Conservation (phyloP, 2,113 vertebrate genomes). For the Alces alces region DNA sequence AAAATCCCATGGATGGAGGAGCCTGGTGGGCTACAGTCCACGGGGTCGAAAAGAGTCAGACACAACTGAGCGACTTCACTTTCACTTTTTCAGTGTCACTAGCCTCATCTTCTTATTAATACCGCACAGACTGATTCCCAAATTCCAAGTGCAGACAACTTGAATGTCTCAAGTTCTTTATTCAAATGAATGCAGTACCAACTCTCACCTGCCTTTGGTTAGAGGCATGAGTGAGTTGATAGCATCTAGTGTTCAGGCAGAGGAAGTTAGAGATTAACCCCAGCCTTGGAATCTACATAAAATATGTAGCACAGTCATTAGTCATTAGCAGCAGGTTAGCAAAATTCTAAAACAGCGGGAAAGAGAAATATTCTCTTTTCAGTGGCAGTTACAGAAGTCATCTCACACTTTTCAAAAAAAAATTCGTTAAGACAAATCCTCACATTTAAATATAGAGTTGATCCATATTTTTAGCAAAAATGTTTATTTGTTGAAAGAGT, state of each 20-base stretch:
- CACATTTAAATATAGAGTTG: neutral
- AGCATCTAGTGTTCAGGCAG: neutral
- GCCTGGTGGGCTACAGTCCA: too few relatives aligned
- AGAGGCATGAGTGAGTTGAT: neutral
- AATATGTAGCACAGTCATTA: too few relatives aligned
- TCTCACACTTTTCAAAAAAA: neutral
- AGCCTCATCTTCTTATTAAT: accelerated
- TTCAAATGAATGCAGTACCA: neutral
- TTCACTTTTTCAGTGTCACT: neutral
- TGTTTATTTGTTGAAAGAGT: neutral
- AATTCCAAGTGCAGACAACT: accelerated
- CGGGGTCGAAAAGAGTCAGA: too few relatives aligned
- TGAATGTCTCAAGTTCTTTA: neutral
- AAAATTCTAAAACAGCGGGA: neutral
- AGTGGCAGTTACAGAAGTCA: neutral
- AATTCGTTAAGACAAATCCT: neutral
- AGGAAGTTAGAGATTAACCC: neutral
- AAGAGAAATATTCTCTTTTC: neutral
- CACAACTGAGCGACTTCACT: too few relatives aligned
- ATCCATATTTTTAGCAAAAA: neutral
- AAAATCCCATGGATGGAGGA: too few relatives aligned
- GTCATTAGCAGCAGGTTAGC: neutral
- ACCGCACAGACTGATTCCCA: neutral
- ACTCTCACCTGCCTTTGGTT: neutral
- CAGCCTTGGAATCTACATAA: neutral